Conservation (phyloP, 2,888 invertebrate species). For the Lamproptera curius region DNA sequence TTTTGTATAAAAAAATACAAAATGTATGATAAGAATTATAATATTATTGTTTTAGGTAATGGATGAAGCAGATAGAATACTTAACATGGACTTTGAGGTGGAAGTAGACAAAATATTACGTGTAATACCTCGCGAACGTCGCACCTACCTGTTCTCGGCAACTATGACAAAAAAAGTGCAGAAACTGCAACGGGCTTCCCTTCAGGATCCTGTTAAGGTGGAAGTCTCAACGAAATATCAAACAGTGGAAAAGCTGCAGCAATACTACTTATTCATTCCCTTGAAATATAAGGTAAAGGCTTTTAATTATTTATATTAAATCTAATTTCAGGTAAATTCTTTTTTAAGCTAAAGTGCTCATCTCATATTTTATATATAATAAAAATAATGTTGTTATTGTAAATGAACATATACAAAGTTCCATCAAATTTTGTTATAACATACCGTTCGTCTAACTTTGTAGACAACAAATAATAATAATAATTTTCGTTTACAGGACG, state of each 20-base stretch:
- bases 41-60: constrained; percentile 82
- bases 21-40: no score
- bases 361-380: no score
- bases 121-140: constrained; percentile 92
- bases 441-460: no score
- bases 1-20: no score
- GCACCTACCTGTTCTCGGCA: constrained; percentile 97
- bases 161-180: constrained; percentile 99
- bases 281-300: constrained; percentile 91
- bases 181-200: constrained; percentile 96
- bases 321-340: no score
- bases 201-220: constrained; percentile 96
- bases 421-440: no score
- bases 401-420: no score
- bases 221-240: constrained; percentile 98
- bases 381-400: no score
- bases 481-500: constrained; percentile 88
- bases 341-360: no score
- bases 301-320: constrained; percentile 7
- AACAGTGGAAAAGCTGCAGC: constrained; percentile 97
- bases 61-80: constrained; percentile 99
- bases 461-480: no score
- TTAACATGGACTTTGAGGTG: constrained; percentile 99
- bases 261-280: constrained; percentile 97
- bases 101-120: constrained; percentile 97